A percentile compares a stretch with the other conserved stretches of the same genome.
Evolutionary conservation across 2,888 invertebrate species (phyloP).

Genomic region (Cartodere bifasciata): DNA sequence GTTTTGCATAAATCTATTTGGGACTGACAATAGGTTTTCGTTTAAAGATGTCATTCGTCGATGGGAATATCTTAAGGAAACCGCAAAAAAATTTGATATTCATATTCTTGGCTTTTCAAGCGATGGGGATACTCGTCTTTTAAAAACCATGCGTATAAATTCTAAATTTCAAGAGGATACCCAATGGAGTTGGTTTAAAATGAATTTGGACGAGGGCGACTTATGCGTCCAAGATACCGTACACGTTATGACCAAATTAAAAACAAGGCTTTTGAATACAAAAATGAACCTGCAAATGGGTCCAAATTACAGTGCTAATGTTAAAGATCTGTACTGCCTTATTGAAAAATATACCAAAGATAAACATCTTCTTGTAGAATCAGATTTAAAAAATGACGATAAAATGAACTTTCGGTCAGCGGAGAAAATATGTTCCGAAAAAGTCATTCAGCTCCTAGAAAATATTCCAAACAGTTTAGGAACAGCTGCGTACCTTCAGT

Average conservation of each 20-base stretch:
- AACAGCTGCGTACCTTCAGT: conserved; percentile 4
- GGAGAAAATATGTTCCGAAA: conserved; percentile 5
- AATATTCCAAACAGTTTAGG: conserved; percentile 3
- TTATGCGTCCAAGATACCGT: conserved; percentile 19
- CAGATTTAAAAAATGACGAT: conserved; percentile 4
- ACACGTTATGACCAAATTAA: conserved; percentile 14
- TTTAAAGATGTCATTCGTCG: conserved; percentile 12
- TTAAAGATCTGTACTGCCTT: conserved; percentile 3
- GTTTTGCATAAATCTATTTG: conserved; percentile 16
- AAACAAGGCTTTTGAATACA: conserved; percentile 7
- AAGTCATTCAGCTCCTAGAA: conserved; percentile 4
- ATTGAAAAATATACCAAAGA: conserved; percentile 8
- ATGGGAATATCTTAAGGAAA: conserved; percentile 12
- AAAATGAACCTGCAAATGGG: conserved; percentile 1
- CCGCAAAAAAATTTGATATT: conserved; percentile 10
- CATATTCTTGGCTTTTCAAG: conserved; percentile 11
- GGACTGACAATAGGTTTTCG: conserved; percentile 16
- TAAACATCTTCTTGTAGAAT: conserved; percentile 4
- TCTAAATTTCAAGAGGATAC: too few species aligned
- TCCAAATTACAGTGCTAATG: background rate
- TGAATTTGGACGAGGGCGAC: too few species aligned
- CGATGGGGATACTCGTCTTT: conserved; percentile 11
- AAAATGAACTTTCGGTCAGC: conserved; percentile 12
- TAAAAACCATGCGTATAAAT: conserved; percentile 11
- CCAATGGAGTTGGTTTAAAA: too few species aligned